A percentile compares a stretch with the other conserved stretches of the same genome.
These are phyloP conservation scores for Pangasius sanitwongsei DNA, from an alignment of 2,797 vertebrate species.

Conservation along the genomic window DNA sequence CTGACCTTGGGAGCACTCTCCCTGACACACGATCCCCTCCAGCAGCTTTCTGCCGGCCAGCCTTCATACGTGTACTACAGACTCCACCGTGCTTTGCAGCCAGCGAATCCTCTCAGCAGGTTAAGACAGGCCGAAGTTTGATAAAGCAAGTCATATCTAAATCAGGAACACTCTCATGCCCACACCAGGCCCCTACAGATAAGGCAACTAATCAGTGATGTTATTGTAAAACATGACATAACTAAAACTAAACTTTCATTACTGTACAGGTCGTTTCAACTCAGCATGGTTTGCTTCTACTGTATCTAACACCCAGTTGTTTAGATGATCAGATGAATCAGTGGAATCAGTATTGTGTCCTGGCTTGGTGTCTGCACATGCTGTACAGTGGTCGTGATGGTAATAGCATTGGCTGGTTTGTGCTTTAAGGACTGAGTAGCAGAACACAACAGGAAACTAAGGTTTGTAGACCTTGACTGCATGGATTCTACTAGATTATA, in stretches of 20 bases:
- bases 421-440: too few relatives aligned
- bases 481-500: too few relatives aligned
- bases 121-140: not conserved
- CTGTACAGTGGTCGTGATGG: too few relatives aligned
- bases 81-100: slow-evolving; percentile 29
- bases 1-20: slow-evolving; percentile 56
- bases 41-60: slow-evolving; percentile 37
- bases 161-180: not conserved
- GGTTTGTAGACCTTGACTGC: too few relatives aligned
- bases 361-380: not conserved
- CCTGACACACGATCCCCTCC: slow-evolving; percentile 52
- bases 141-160: not conserved
- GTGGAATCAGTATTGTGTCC: not conserved
- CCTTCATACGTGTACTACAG: slow-evolving; percentile 20
- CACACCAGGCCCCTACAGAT: not conserved
- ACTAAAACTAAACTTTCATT: not conserved
- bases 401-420: too few relatives aligned
- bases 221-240: not conserved
- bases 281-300: not conserved
- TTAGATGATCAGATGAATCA: not conserved
- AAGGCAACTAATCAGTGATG: not conserved
- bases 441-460: too few relatives aligned
- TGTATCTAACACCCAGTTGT: too few relatives aligned
- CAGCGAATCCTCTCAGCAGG: not conserved
- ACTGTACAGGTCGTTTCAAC: not conserved